Base-by-base conservation (phyloP, 2,797 vertebrate species). In the Muscicapa comitata region DNA sequence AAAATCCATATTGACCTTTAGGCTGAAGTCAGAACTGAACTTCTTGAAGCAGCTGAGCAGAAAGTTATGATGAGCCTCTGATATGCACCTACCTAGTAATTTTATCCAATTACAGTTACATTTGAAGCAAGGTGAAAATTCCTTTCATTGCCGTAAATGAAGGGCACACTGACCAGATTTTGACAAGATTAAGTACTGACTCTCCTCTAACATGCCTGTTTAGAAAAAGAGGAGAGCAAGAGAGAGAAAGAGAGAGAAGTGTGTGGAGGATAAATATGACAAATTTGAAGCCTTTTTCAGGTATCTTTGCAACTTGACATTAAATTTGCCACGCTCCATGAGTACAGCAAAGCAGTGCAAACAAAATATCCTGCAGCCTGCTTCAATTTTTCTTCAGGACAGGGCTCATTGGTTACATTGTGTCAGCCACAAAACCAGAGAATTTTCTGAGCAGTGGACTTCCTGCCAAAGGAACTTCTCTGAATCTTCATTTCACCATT, bases 61-160 rank as follows among this genome's bases (percentile, higher is more conserved):
- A 72, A 43, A 72, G 55, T 25, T 26, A 63, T 10, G 71, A 58
- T 35, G 15, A 68, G 53, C 6, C 43, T 91, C 68, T 67, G 62
- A 9, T 62, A 82, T 42, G 29, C 13, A 23, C 65, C 89, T 83
- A 48, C 23, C 17, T 80, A 68, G 37, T 21, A 93, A 54, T 26
- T 54, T 89, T 76, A 35, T 81, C 82, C 86, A 84, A 93, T 91
- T 95, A 91, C 95, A 95, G 88, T 96, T 98, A 96, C 97, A 98
- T 98, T 99, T 98, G 98, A 99, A 98, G 98, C 98, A 99, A 98
- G 98, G 98, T 98, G 98, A 98, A 99, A 98, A 98, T 93, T 93
- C 33, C 57, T 97, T 73, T 96, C 51, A 97, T 95, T 97, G 95
- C 75, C 91, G 87, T 97, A 97, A 97, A 97, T 92, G 96, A 95